These are phyloP conservation scores for Oceanites oceanicus DNA, from an alignment of 2,113 vertebrate genomes.

Conservation along the genomic window DNA sequence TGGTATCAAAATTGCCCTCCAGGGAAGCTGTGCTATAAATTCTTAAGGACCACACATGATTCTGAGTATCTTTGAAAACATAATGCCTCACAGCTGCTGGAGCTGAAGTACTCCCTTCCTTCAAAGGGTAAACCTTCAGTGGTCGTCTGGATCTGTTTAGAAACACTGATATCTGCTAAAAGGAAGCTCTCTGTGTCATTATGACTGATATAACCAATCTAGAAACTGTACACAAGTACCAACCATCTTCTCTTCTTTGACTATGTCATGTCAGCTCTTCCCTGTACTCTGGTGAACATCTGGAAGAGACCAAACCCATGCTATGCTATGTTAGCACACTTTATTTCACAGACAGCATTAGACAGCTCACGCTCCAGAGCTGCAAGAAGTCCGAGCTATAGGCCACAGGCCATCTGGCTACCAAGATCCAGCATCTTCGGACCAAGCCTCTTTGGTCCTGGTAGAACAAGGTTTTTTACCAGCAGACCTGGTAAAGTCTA, in stretches of 20 bases:
- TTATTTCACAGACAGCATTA: background rate
- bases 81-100: constrained; percentile 55
- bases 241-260: background rate
- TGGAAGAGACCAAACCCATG: background rate
- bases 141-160: constrained; percentile 53
- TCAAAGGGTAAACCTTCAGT: constrained; percentile 13
- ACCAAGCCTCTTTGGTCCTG: background rate
- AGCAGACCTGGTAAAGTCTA: background rate
- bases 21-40: constrained; percentile 34
- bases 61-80: constrained; percentile 42
- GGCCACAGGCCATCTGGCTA: background rate
- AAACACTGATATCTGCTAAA: constrained; percentile 39
- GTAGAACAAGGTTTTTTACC: background rate
- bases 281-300: constrained; percentile 26
- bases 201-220: background rate
- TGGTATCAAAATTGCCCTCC: constrained; percentile 34
- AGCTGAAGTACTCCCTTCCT: background rate
- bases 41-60: constrained; percentile 57
- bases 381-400: background rate
- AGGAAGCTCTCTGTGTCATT: background rate
- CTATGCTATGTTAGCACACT: background rate
- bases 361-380: background rate
- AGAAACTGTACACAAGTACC: constrained; percentile 13
- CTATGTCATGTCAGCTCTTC: constrained; percentile 6
- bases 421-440: background rate